Base-by-base conservation (phyloP, 64 coral and sea anemone genomes). In the Platygyra sinensis region DNA sequence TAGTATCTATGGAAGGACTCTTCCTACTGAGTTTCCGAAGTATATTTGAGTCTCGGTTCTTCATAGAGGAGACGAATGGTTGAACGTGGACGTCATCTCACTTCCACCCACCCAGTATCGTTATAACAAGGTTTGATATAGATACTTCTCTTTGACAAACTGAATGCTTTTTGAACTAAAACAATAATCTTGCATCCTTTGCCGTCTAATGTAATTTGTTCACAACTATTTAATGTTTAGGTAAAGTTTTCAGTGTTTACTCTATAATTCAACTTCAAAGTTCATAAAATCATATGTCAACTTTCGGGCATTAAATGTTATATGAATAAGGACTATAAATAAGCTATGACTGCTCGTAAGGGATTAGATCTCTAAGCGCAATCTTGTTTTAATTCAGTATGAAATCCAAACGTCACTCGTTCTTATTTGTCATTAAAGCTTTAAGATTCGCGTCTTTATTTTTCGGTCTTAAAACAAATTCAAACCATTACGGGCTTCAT, bases 201-300 rank as follows among this genome's bases (percentile, higher is more conserved):
- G 32, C 15, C 30, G 8, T 32, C 61, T 65, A 65, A n/a, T n/a
- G n/a, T n/a, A n/a, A 65, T 83, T 65, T 67, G 18, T 19, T 4
- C 60, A 63, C 22, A 69, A 27, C 80, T 46, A 16, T n/a, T 65
- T 22, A 39, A 39, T 65, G 80, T 83, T 83, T 83, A 62, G 42
- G 15, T 83, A 65, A 38, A 13, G 30, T 32, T 67, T 16, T 42
- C 19, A 31, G 0, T 61, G 60, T 83, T 83, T 83, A 83, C 59
- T 83, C 33, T 38, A 65, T 39, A 24, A 83, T 83, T 17, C 22
- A 22, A 36, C 10, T 60, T 42, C 18, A 67, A 46, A 61, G 60
- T 83, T 20, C 28, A 61, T 61, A 80, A 28, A 54, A 30, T n/a
- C 1, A 60, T 61, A 28, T 60, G 57, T 54, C 78, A 62, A 11